These are phyloP conservation scores for Eleginops maclovinus DNA, from an alignment of 2,113 vertebrate species.

Conservation along the genomic window DNA sequence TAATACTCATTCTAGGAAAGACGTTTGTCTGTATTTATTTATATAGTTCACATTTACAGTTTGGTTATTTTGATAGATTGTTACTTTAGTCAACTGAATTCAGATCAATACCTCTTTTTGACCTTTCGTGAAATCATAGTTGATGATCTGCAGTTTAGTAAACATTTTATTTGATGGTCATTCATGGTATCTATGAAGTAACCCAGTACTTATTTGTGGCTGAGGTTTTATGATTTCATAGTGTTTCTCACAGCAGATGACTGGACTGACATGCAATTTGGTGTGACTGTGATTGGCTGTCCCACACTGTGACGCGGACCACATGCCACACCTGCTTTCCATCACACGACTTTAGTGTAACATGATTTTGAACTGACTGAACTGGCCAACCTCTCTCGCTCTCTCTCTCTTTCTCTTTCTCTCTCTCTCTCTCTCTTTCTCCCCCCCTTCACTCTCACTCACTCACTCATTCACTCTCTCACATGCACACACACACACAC, in stretches of 20 bases:
- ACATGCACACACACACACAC: background rate
- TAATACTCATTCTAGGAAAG: background rate
- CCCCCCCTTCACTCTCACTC: no score
- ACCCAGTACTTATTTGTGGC: background rate
- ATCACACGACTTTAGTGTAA: constrained; percentile 46
- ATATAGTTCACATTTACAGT: background rate
- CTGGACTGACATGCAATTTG: background rate
- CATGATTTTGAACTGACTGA: constrained; percentile 61
- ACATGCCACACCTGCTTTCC: constrained; percentile 38
- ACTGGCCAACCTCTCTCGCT: background rate
- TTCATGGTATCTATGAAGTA: background rate
- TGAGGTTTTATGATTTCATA: background rate
- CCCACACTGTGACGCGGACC: background rate
- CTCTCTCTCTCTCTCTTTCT: no score
- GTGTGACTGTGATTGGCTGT: constrained; percentile 3
- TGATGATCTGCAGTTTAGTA: background rate
- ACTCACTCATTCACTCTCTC: no score
- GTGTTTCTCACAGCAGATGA: background rate
- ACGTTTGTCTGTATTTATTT: background rate
- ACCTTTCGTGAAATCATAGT: background rate
- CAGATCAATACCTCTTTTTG: background rate
- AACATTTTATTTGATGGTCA: background rate
- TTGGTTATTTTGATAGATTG: background rate
- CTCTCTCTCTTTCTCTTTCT: no score
- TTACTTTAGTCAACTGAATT: background rate